phyloP scores from a whole-genome alignment of 2,888 invertebrate genomes.

The Incurvaria masculella region DNA sequence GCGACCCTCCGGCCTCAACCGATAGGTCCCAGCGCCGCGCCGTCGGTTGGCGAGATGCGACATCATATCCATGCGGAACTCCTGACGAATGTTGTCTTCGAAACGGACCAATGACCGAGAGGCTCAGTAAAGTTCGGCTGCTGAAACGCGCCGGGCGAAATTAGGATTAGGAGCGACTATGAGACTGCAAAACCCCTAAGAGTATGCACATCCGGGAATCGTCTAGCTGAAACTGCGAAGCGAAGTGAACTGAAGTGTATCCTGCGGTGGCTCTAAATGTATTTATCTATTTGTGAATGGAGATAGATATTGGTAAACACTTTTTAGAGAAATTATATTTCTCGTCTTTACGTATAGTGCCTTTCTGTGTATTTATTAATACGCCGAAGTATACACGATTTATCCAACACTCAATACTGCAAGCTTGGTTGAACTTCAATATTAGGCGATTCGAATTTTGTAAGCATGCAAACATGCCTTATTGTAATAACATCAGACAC shows the following conservation, averaged over 20 bases:
- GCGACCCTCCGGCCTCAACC: conserved; percentile 22
- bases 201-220: too few species aligned
- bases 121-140: too few species aligned
- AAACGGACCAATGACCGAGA: conserved; percentile 38
- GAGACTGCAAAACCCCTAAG: not conserved
- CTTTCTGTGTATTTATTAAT: not conserved
- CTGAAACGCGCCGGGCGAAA: too few species aligned
- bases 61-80: not conserved
- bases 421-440: not conserved
- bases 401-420: not conserved
- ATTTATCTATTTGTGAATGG: too few species aligned
- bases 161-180: not conserved
- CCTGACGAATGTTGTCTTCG: conserved; percentile 25
- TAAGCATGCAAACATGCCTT: too few species aligned
- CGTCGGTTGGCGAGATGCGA: not conserved
- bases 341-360: not conserved
- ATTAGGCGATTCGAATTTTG: not conserved
- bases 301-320: too few species aligned
- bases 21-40: conserved; percentile 11
- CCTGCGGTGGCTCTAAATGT: too few species aligned
- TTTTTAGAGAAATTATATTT: not conserved
- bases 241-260: too few species aligned
- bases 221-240: too few species aligned
- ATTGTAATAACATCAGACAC: too few species aligned
- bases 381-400: too few species aligned